Percentiles rank a stretch among this genome's conserved stretches.
Conservation (phyloP, 2,797 vertebrate genomes). For the Amazonetta brasiliensis region DNA sequence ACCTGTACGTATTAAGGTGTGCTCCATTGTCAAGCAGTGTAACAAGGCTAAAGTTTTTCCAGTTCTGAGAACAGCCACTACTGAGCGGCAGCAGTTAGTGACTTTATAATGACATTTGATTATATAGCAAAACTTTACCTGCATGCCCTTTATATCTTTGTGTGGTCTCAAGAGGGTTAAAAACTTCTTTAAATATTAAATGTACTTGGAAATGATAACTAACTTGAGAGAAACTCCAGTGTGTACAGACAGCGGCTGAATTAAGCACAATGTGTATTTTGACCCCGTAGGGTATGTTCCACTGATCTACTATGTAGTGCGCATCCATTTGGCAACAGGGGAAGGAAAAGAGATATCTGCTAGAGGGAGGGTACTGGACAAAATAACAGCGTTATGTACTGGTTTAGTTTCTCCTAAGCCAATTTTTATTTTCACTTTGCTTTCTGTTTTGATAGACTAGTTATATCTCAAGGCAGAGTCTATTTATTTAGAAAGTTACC, state of each 20-base stretch:
- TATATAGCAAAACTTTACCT: neutral
- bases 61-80: neutral
- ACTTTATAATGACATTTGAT: neutral
- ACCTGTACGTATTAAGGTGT: neutral
- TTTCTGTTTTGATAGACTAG: slow-evolving; percentile 39
- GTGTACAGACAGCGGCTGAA: neutral
- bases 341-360: neutral
- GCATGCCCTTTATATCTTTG: neutral
- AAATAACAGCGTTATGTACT: neutral
- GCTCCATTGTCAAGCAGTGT: neutral
- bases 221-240: neutral
- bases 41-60: neutral
- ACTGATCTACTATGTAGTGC: neutral
- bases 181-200: neutral
- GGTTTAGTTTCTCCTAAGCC: slow-evolving; percentile 1
- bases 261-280: neutral
- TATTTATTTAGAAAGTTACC: slow-evolving; percentile 82
- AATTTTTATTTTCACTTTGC: slow-evolving; percentile 65
- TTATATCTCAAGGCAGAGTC: slow-evolving; percentile 47
- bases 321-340: neutral
- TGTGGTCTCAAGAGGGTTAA: neutral
- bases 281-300: neutral
- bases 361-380: neutral
- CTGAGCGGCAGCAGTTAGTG: neutral
- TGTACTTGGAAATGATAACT: neutral